A percentile compares a stretch with the other conserved stretches of the same genome.
Conservation (phyloP, 2,797 vertebrate species). For the Siniperca undulata region DNA sequence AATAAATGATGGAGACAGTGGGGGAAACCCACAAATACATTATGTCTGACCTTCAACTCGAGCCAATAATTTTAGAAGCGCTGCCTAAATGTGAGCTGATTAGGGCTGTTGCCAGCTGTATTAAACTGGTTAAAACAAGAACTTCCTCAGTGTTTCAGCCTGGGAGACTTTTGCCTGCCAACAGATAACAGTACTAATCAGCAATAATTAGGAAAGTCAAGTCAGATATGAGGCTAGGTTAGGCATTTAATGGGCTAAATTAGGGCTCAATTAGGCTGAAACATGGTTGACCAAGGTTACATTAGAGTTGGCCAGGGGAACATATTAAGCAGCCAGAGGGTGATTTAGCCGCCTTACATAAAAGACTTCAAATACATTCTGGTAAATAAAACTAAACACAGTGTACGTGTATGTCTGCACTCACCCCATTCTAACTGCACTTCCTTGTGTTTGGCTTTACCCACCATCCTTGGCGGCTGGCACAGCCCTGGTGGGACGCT, state of each 20-base stretch:
- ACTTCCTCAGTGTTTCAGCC: conserved; percentile 38
- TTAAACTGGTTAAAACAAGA: conserved; percentile 61
- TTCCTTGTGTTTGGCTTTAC: conserved; percentile 96
- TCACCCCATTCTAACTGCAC: conserved; percentile 97
- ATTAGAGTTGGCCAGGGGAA: conserved; percentile 48
- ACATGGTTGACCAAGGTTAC: conserved; percentile 49
- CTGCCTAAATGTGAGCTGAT: conserved; percentile 58
- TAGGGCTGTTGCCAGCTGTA: conserved; percentile 44
- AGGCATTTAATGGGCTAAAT: conserved; percentile 67
- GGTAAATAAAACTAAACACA: conserved; percentile 32
- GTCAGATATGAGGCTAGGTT: conserved; percentile 57
- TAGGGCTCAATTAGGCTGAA: conserved; percentile 63
- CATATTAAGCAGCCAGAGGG: conserved; percentile 47
- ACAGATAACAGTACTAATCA: conserved; percentile 64
- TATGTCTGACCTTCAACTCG: conserved; percentile 62
- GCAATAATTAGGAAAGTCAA: conserved; percentile 68
- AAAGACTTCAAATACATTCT: neutral
- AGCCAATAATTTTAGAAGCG: conserved; percentile 54
- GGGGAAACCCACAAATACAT: conserved; percentile 64
- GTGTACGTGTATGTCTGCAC: conserved; percentile 53
- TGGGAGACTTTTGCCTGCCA: conserved; percentile 64
- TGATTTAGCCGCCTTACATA: conserved; percentile 37
- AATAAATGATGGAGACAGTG: conserved; percentile 40
- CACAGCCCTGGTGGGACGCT: conserved; percentile 94
- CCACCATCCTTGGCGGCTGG: conserved; percentile 90